Evolutionary conservation across 2,113 vertebrate genomes (phyloP).

Genomic region (Rutilus rutilus): DNA sequence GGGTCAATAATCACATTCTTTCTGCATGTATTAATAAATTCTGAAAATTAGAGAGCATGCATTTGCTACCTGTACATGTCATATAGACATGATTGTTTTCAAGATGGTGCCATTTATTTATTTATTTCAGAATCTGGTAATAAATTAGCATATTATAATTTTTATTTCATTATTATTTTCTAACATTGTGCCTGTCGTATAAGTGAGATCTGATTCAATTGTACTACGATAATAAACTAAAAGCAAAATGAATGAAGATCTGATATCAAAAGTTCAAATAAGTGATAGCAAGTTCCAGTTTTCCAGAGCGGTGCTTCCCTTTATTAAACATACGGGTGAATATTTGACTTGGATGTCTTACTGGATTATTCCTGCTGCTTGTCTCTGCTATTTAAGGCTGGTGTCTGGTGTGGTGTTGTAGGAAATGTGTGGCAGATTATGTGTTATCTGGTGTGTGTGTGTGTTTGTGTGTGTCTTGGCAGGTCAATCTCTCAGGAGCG

Average conservation of each 20-base stretch:
- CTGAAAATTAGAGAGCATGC: background rate
- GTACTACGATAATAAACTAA: background rate
- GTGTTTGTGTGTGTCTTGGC: background rate
- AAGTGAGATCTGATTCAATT: background rate
- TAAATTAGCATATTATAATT: background rate
- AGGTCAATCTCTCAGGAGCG: conserved; percentile 91
- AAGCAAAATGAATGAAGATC: background rate
- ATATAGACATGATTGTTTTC: background rate
- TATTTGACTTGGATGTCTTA: background rate
- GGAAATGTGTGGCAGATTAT: conserved; percentile 7
- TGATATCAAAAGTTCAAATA: background rate
- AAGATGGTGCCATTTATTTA: background rate
- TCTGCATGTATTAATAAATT: background rate
- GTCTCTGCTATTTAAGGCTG: background rate
- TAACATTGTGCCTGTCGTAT: too few relatives aligned
- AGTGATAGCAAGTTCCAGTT: background rate
- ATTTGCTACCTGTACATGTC: background rate
- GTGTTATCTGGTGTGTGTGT: background rate
- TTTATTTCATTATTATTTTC: background rate
- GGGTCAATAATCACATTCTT: background rate
- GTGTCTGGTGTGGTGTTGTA: background rate
- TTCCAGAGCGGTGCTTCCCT: background rate
- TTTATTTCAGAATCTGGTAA: background rate
- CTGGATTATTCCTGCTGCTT: background rate
- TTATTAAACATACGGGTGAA: background rate